A percentile compares a stretch with the other conserved stretches of the same genome.
Evolutionary conservation across 2,113 vertebrate species (phyloP).

Genomic region (Chionomys nivalis): DNA sequence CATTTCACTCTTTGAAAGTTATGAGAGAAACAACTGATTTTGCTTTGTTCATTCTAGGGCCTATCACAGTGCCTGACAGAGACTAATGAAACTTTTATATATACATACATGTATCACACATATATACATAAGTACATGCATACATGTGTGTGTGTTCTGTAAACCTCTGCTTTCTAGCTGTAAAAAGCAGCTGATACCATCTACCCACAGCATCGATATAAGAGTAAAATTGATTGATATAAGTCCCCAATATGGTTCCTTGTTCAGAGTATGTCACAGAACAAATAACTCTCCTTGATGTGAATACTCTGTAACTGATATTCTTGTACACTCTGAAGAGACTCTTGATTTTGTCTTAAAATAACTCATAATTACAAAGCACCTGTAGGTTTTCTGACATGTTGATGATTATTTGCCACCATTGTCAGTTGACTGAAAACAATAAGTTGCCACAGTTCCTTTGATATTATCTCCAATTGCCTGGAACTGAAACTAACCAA

Average conservation of each 20-base stretch:
- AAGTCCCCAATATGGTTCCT: not conserved
- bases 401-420: not conserved
- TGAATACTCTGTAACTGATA: not conserved
- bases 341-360: conserved; percentile 1
- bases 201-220: not conserved
- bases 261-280: not conserved
- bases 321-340: not conserved
- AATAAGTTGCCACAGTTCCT: not conserved
- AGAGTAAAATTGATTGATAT: not conserved
- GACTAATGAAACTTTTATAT: not conserved
- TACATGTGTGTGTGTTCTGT: not conserved
- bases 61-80: not conserved
- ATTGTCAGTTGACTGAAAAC: not conserved
- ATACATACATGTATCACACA: too few relatives aligned
- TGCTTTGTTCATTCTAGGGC: not conserved
- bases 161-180: not conserved
- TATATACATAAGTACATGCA: too few relatives aligned
- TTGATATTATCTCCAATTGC: not conserved
- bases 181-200: not conserved
- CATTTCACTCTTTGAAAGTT: not conserved
- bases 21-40: not conserved
- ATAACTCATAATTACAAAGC: not conserved
- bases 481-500: not conserved
- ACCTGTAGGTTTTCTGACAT: not conserved
- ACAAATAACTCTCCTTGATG: not conserved